Evolutionary conservation across 2,888 invertebrate genomes (phyloP).

Genomic region (Tetragnatha montana): DNA sequence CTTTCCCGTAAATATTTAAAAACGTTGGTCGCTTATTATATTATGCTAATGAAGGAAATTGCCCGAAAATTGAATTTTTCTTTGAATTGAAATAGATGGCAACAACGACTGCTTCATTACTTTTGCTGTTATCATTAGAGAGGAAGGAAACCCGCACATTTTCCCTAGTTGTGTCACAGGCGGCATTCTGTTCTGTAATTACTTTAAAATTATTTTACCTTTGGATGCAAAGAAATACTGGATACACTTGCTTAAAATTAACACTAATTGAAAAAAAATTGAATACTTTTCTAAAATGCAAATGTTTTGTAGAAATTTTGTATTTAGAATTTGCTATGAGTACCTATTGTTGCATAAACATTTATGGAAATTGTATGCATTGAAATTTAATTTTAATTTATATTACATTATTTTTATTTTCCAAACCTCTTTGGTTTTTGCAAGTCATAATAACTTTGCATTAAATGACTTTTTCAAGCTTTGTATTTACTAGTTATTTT

Average conservation of each 20-base stretch:
- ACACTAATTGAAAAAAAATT: background rate
- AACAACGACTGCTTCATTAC: background rate
- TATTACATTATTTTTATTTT: too few relatives aligned
- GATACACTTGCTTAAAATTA: background rate
- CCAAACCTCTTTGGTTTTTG: too few relatives aligned
- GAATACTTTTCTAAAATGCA: background rate
- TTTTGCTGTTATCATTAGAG: background rate
- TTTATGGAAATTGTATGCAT: too few relatives aligned
- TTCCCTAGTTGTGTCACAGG: background rate
- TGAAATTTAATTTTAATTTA: too few relatives aligned
- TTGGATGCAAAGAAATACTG: background rate
- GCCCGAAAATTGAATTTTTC: background rate
- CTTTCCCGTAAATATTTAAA: background rate
- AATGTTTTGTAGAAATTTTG: background rate
- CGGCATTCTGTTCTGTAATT: background rate
- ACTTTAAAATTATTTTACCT: background rate
- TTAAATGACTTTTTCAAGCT: too few relatives aligned
- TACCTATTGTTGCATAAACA: too few relatives aligned
- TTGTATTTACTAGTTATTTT: too few relatives aligned
- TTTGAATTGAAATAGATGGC: background rate
- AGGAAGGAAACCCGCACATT: background rate
- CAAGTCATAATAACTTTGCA: too few relatives aligned
- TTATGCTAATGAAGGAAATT: background rate
- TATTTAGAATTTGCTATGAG: background rate
- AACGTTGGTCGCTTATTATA: background rate